Evolutionary conservation across 2,888 invertebrate genomes (phyloP), one percentile per base, ranked within the genome.

Genomic region (Sminthurinus aureus): DNA sequence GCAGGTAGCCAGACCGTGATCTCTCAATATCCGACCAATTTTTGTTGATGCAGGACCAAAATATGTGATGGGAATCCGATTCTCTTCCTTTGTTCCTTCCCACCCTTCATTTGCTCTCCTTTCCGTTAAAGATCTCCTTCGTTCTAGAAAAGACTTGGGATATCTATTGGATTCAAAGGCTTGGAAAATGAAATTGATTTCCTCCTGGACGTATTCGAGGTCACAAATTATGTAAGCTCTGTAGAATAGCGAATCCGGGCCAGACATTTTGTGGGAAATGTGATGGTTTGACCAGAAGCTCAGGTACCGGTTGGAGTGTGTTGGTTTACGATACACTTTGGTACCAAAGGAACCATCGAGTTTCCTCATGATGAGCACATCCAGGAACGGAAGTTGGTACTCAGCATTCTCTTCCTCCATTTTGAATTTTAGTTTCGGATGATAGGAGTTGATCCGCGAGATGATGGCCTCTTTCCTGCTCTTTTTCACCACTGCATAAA

Each of bases 331-430:
- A 20, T 51, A 75, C 18, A 75, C 51, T 75, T 12, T n/a, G n/a
- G 50, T 50, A 22, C 11, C 15, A 2, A 75, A 18, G 8, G 6
- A 13, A 3, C 20, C 15, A 12, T 75, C 51, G 3, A 13, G 6
- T 15, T 75, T 50, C 8, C 50, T n/a, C 51, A 50, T 38, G 6
- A 75, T 50, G 18, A 18, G 11, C 8, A 75, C 51, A n/a, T 75
- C 75, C 12, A 75, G 51, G 20, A 75, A 75, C 3, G 75, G 51
- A 13, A 50, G n/a, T 26, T n/a, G 8, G 38, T 51, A 9, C 20
- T 73, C 26, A 11, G 52, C 52, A 13, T 73, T 26, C 51, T 75
- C 75, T 75, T 75, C n/a, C 51, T 75, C 75, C 18, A 75, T 50
- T 38, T n/a, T 75, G 50, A 75, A 75, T 18, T 75, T 26, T 15